Evolutionary conservation across 1,140 invertebrate species (phyloP), one percentile per base, ranked within the genome.

Genomic region (Helicoverpa armigera): DNA sequence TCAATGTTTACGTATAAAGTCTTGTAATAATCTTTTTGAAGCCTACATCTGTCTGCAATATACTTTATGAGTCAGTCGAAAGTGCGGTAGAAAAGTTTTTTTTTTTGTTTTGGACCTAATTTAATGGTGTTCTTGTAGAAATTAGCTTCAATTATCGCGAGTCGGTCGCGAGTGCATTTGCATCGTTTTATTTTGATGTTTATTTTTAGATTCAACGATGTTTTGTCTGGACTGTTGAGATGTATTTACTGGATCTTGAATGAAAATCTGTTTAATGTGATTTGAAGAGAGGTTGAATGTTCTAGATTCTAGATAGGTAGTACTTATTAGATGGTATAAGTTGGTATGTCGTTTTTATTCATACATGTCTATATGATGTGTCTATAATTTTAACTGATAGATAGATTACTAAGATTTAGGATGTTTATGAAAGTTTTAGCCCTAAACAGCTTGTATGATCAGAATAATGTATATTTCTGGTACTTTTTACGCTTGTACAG

Each of bases 81-180:
- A 16, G 31, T 51, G 14, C 18, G 50, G 13, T 69, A n/a, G 23
- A 79, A 18, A 56, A 12, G 16, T 63, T 69, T 23, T 63, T 23
- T 63, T 73, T 73, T 74, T 77, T 77, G 50, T 12, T 65, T 60
- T 77, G 35, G 43, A 29, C 23, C 18, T 35, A 54, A 60, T 67
- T 56, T 56, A 51, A 53, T 54, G 63, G 43, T 60, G 16, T 67
- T 75, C 54, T 14, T 53, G 35, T 78, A 75, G 23, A 23, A 23
- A 84, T 84, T 84, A 75, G 18, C 61, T 54, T 81, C 79, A 84
- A 81, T 84, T 84, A 84, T 48, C 63, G 50, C 43, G 60, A 78
- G 70, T 76, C 56, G 43, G 29, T 23, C 9, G 74, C 29, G 35
- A 60, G 58, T 61, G 58, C 43, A 69, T 78, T 77, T 13, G 16